phyloP scores from a whole-genome alignment of 2,113 vertebrate genomes.

The Periophthalmus modestus region DNA sequence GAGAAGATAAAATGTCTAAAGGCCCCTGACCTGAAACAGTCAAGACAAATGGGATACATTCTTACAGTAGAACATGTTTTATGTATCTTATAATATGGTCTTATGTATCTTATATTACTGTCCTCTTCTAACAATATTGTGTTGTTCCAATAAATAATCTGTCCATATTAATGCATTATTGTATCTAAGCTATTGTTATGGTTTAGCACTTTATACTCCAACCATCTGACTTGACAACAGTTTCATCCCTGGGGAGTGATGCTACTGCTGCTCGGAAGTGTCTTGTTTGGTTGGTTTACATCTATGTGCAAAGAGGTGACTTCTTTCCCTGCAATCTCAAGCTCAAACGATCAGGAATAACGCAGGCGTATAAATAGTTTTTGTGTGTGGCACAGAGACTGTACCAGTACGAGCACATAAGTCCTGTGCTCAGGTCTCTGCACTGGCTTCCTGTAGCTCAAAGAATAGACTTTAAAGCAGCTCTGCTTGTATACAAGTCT shows the following conservation, averaged over 20 bases:
- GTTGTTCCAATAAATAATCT: neutral
- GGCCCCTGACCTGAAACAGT: neutral
- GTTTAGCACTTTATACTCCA: neutral
- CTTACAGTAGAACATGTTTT: neutral
- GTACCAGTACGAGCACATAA: too few relatives aligned
- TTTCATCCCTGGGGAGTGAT: constrained; percentile 18
- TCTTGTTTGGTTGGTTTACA: constrained; percentile 3
- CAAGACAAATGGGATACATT: neutral
- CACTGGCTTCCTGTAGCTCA: too few relatives aligned
- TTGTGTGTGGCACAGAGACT: constrained; percentile 18
- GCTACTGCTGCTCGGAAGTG: constrained; percentile 11
- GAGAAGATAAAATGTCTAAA: neutral
- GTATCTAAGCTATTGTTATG: neutral
- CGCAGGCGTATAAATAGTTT: neutral
- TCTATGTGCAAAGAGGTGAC: constrained; percentile 9
- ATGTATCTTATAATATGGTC: too few relatives aligned
- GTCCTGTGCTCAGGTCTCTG: too few relatives aligned
- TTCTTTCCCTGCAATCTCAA: constrained; percentile 3
- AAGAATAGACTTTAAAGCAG: too few relatives aligned
- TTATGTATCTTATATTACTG: too few relatives aligned
- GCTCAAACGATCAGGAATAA: neutral
- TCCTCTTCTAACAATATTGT: too few relatives aligned
- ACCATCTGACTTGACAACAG: constrained; percentile 9
- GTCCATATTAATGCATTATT: neutral
- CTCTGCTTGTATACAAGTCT: too few relatives aligned